phyloP scores from a whole-genome alignment of 2,888 invertebrate genomes.

The Lampropteryx suffumata region DNA sequence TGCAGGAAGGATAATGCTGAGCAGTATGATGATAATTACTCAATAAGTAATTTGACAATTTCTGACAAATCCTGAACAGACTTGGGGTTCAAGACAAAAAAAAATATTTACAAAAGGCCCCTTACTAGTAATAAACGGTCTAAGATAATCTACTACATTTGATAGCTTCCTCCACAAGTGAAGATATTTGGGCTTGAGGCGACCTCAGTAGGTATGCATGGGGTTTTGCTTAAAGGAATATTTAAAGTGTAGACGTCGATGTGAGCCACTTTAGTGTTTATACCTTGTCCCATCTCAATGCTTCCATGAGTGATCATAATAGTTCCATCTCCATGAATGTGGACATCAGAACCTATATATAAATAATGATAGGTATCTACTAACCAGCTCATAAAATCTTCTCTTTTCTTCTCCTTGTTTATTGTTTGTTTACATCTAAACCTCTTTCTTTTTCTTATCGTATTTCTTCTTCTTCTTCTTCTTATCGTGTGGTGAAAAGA shows the following conservation, averaged over 20 bases:
- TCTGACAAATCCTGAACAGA: too few species aligned
- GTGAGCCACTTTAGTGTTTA: slow-evolving; percentile 87
- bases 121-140: slow-evolving; percentile 72
- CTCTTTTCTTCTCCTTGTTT: slow-evolving; percentile 90
- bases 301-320: slow-evolving; percentile 88
- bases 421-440: slow-evolving; percentile 84
- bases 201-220: slow-evolving; percentile 84
- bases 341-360: slow-evolving; percentile 83
- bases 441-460: slow-evolving; percentile 74
- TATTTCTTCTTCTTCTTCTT: slow-evolving; percentile 83
- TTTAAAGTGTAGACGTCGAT: slow-evolving; percentile 85
- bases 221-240: slow-evolving; percentile 85
- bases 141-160: slow-evolving; percentile 78
- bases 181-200: slow-evolving; percentile 84
- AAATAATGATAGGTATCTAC: slow-evolving; percentile 75
- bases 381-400: slow-evolving; percentile 87
- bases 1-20: too few species aligned
- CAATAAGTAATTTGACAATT: too few species aligned
- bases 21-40: too few species aligned
- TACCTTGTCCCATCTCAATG: slow-evolving; percentile 91
- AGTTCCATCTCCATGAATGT: slow-evolving; percentile 88
- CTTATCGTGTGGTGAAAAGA: too few species aligned
- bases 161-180: slow-evolving; percentile 83
- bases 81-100: too few species aligned
- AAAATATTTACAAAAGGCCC: slow-evolving; percentile 55